Evolutionary conservation across 2,888 invertebrate species (phyloP), one percentile per base, ranked within the genome.

Genomic region (Amphipyra tragopoginis): DNA sequence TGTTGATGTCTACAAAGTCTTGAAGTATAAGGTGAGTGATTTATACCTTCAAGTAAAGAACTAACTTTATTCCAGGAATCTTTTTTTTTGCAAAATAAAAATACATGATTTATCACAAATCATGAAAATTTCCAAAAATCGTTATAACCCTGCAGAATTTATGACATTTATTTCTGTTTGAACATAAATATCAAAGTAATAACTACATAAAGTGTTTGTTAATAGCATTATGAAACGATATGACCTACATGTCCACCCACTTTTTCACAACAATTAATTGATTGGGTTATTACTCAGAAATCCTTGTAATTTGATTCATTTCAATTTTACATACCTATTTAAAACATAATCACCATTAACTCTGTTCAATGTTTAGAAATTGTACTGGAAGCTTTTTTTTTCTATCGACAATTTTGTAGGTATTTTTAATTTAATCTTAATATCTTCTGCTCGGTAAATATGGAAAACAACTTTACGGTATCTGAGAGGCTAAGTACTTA

Each of bases 1-100:
- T 89, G 91, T 97, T 50, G 97, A 98, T 88, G 97, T 97, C 11
- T 97, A 97, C 89, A 98, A 98, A 91, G 96, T 97, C 57, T 92
- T 99, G 47, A 97, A 97, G 83, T 98, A 97, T 89, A 98, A 98
- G 95, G 97, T 97, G 85, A 90, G 92, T 74, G 9, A 6, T n/a
- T n/a, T 15, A 21, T 40, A 39, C 21, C 21, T n/a, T 13, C 14
- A 2, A 40, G 3, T 0, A 0, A 29, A 14, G n/a, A 26, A 34
- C 29, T 13, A 13, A 45, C 29, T 29, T 29, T 45, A 33, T 8
- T 42, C 10, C 13, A 13, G 1, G 0, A 3, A 5, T 39, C 2
- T 39, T 13, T n/a, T 2, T 42, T 42, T 42, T 42, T 9, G 8
- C 40, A 40, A 29, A 29, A 29, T 29, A 29, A 7, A 29, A 7